Evolutionary conservation across 2,113 vertebrate genomes (phyloP), one percentile per base, ranked within the genome.

Genomic region (Sphaerodactylus townsendi): DNA sequence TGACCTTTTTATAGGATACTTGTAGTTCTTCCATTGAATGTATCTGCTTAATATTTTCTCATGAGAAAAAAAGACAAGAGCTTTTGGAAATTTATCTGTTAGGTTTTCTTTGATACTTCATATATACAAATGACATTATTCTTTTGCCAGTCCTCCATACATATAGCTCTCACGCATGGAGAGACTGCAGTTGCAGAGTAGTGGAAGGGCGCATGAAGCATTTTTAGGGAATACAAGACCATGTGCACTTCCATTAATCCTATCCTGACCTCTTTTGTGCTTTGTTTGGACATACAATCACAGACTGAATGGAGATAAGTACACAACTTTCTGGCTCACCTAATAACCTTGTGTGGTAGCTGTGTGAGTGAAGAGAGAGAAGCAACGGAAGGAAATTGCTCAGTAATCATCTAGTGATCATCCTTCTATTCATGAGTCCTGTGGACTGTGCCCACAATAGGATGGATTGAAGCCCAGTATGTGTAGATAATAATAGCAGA

Each of bases 1-100:
- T 89, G 90, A 91, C 89, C 90, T 86, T 8, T 89, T 86, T 82
- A 71, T 41, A 71, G 81, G 85, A 68, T 56, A 66, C 23, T 37
- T 1, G 1, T 53, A 39, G 79, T 87, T 87, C 64, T 83, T 33
- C 39, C 64, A 69, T 66, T 82, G 11, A 79, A 79, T 87, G 87
- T 33, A 9, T 1, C 48, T 64, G 37, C 37, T 46, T 8, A 33
- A 28, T 7, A 79, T 79, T 86, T 90, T 77, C 62, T 88, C 79
- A 56, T 82, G 81, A 66, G 82, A 23, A 48, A 76, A 35, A 89
- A 3, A 10, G 71, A 48, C 35, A 33, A 30, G 83, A 88, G 83
- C 73, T 23, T 15, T 0, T 74, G 53, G 64, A 37, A 50, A 28
- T 70, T 90, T 85, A 25, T 56, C 77, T 62, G 0, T 4, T 35